Base-by-base conservation (phyloP, 30 jellyfish, hydroid and myxozoan species). In the Phacellophora camtschatica region DNA sequence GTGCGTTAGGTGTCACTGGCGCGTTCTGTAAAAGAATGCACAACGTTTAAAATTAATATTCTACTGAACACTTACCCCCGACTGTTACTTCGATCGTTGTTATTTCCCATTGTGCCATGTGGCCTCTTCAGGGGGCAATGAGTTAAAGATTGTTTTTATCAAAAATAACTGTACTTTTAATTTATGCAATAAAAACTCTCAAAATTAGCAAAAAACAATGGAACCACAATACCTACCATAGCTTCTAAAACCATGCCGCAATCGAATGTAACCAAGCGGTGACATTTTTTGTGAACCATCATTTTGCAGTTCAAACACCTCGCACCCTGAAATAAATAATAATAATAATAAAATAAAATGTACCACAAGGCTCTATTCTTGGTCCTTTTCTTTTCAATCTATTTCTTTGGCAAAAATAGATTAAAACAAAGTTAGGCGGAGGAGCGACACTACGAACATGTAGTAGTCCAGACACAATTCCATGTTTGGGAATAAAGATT, bases 281-380 rank as follows among this genome's bases (percentile, higher is more conserved):
- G 95, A 70, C 98, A 92, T 39, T 92, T 86, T 57, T 92, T 92
- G 67, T 92, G 98, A 15, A 92, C 96, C 94, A 75, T 92, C 35
- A 75, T 74, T 48, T 92, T 92, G 88, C 98, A 92, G 49, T 86
- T 92, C 75, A 92, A 65, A 56, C 98, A 92, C 50, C 88, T 87
- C 20, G 93, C 91, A 10, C 98, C 98, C 98, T 90, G 54, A 24
- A 64, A 48, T 29, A 28, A 46, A 59, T 6, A 15, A 8, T 2
- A 80, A 25, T 3, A 65, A 19, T 15, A 42, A 67, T 33, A 34
- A 18, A 23, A 20, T 4, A 37, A 35, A 25, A 67, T 39, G 68
- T 8, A 33, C 34, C 6, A 9, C 20, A 61, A n/a, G n/a, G n/a
- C n/a, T n/a, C n/a, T n/a, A n/a, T n/a, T n/a, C n/a, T n/a, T n/a